Evolutionary conservation across 2,113 vertebrate genomes (phyloP).

Genomic region (Cavia aperea): DNA sequence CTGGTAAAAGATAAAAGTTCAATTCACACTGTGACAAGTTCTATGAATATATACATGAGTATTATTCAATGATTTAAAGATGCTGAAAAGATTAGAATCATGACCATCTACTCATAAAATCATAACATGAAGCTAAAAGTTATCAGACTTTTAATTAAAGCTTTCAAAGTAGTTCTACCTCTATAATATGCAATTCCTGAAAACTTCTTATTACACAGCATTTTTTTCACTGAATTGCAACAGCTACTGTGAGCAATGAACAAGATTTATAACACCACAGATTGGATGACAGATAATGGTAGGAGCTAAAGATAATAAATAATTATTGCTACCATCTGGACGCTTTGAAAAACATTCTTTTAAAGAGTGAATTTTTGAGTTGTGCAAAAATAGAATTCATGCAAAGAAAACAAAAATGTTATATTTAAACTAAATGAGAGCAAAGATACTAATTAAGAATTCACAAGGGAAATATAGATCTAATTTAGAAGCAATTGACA

Average conservation of each 20-base stretch:
- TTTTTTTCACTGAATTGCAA: slow-evolving; percentile 58
- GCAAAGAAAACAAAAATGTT: slow-evolving; percentile 74
- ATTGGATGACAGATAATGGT: slow-evolving; percentile 73
- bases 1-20: slow-evolving; percentile 21
- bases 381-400: slow-evolving; percentile 63
- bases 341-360: slow-evolving; percentile 60
- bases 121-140: background rate
- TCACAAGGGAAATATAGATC: slow-evolving; percentile 60
- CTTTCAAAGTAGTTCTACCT: slow-evolving; percentile 51
- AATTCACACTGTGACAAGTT: slow-evolving; percentile 12
- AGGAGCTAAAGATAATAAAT: slow-evolving; percentile 77
- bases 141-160: slow-evolving; percentile 45
- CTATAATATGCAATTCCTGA: slow-evolving; percentile 37
- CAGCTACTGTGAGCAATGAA: slow-evolving; percentile 62
- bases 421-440: slow-evolving; percentile 74
- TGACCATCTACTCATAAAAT: slow-evolving; percentile 14
- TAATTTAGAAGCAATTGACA: slow-evolving; percentile 70
- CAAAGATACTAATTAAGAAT: slow-evolving; percentile 75
- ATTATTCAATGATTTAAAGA: slow-evolving; percentile 25
- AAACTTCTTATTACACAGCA: slow-evolving; percentile 57
- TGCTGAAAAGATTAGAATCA: background rate
- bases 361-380: slow-evolving; percentile 64
- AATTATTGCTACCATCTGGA: slow-evolving; percentile 78
- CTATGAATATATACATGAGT: background rate
- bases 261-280: slow-evolving; percentile 76